Percentiles rank a stretch among this genome's conserved stretches.
phyloP scores from a whole-genome alignment of 30 jellyfish, hydroid and myxozoan genomes.

The Pelagia noctiluca region DNA sequence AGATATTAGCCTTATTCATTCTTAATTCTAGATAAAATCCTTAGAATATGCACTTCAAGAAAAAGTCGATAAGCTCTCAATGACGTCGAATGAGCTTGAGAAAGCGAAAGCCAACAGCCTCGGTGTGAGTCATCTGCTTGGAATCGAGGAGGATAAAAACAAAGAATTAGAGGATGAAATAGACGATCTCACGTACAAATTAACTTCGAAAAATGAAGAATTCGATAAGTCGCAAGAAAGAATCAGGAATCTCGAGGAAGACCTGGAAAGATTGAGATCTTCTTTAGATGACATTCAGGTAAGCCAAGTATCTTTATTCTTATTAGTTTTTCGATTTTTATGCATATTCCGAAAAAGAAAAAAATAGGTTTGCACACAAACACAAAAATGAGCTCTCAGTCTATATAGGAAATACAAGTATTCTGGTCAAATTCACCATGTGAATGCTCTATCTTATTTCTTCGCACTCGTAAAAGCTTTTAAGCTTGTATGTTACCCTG shows the following conservation, averaged over 20 bases:
- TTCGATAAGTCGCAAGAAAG: slow-evolving; percentile 40
- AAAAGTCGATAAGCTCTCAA: slow-evolving; percentile 52
- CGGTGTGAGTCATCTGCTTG: slow-evolving; percentile 83
- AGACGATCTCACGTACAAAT: slow-evolving; percentile 63
- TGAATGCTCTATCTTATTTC: too few relatives aligned
- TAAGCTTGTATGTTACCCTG: too few relatives aligned
- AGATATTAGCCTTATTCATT: background rate
- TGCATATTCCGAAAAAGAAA: too few relatives aligned
- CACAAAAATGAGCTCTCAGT: too few relatives aligned
- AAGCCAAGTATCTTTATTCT: background rate
- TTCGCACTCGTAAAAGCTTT: too few relatives aligned
- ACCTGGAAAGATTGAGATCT: slow-evolving; percentile 16
- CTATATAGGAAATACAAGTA: too few relatives aligned
- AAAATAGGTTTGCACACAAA: too few relatives aligned
- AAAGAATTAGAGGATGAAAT: slow-evolving; percentile 77
- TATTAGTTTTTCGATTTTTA: background rate
- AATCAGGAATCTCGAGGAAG: slow-evolving; percentile 54
- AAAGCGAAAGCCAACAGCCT: slow-evolving; percentile 74
- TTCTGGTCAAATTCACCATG: too few relatives aligned
- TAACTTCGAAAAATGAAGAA: slow-evolving; percentile 61
- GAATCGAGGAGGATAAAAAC: slow-evolving; percentile 75
- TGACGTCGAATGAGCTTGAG: slow-evolving; percentile 56
- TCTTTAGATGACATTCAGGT: slow-evolving; percentile 68
- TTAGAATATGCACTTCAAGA: slow-evolving; percentile 68
- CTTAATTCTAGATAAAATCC: slow-evolving; percentile 40